A percentile compares a stretch with the other conserved stretches of the same genome.
Evolutionary conservation across 2,797 vertebrate species (phyloP).

Genomic region (Sebastes umbrosus): DNA sequence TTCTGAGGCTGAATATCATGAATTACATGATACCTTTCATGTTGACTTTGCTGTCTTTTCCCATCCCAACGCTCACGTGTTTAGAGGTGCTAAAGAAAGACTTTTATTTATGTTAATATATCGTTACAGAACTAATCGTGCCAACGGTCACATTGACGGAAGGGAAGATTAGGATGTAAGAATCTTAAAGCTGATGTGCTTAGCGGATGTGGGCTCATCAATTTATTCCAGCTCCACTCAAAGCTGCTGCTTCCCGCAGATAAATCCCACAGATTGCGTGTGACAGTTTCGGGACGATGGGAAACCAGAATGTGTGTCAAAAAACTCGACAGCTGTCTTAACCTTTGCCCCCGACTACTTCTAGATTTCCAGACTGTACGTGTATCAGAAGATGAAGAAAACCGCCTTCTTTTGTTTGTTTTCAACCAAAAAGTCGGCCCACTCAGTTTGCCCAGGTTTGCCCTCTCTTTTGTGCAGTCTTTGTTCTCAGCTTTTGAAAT

Average conservation of each 20-base stretch:
- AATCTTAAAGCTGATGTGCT: conserved; percentile 68
- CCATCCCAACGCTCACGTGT: not conserved
- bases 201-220: conserved; percentile 56
- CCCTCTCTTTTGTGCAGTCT: conserved; percentile 17
- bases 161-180: conserved; percentile 66
- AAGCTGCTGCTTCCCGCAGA: conserved; percentile 50
- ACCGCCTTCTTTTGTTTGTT: conserved; percentile 23
- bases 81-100: not conserved
- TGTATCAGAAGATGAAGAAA: conserved; percentile 4
- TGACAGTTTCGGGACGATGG: conserved; percentile 45
- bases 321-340: conserved; percentile 29
- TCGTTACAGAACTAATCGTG: not conserved
- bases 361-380: conserved; percentile 22
- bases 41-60: not conserved
- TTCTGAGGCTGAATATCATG: conserved; percentile 11
- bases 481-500: conserved; percentile 30
- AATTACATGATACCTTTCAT: not conserved
- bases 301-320: conserved; percentile 53
- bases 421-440: conserved; percentile 8
- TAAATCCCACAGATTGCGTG: conserved; percentile 56
- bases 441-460: conserved; percentile 25
- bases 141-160: conserved; percentile 21
- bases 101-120: conserved; percentile 13
- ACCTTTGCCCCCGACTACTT: conserved; percentile 41
- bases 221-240: conserved; percentile 45